phyloP scores from a whole-genome alignment of 30 jellyfish, hydroid and myxozoan genomes.

The Hydra vulgaris region DNA sequence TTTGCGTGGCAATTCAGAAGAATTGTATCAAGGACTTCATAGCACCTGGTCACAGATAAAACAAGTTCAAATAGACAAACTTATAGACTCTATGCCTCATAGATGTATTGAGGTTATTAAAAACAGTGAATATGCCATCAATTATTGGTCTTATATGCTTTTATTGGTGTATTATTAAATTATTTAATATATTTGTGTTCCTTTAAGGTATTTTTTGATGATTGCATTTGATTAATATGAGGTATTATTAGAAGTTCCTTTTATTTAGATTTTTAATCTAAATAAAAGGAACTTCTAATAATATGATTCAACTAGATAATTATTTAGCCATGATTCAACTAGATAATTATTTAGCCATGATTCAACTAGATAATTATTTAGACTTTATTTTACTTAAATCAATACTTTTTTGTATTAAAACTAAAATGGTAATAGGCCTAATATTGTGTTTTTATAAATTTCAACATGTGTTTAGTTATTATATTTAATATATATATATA shows the following conservation, averaged over 20 bases:
- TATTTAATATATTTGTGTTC: too few relatives aligned
- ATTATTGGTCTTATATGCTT: neutral
- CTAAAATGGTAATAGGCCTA: neutral
- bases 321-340: too few relatives aligned
- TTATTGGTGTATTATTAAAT: too few relatives aligned
- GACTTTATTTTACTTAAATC: neutral
- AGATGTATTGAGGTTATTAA: neutral
- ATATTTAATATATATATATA: too few relatives aligned
- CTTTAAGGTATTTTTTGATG: neutral
- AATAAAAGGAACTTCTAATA: too few relatives aligned
- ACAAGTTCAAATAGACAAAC: neutral
- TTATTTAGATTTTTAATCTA: too few relatives aligned
- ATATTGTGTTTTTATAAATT: neutral
- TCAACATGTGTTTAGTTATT: neutral
- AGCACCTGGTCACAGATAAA: neutral
- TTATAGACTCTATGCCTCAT: neutral
- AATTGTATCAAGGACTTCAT: neutral
- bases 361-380: neutral
- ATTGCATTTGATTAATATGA: too few relatives aligned
- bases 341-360: too few relatives aligned
- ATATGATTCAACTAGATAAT: too few relatives aligned
- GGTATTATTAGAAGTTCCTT: too few relatives aligned
- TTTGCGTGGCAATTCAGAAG: too few relatives aligned
- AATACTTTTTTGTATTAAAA: neutral
- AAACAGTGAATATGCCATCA: neutral